phyloP scores from a whole-genome alignment of 2,888 invertebrate genomes.

The Napeogenes sylphis region DNA sequence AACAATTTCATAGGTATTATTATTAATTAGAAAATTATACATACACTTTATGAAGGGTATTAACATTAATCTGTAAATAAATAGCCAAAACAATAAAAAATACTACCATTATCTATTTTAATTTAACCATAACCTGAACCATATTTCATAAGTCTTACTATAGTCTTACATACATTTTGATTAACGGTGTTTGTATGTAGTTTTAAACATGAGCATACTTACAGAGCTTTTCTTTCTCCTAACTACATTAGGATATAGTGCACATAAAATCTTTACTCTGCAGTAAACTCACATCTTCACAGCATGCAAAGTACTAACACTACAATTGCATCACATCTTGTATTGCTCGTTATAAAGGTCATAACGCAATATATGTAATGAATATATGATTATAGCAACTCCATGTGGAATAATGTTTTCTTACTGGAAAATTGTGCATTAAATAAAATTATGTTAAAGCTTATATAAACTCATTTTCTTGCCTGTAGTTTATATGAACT shows the following conservation, averaged over 20 bases:
- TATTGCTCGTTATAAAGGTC: conserved; percentile 14
- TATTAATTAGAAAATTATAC: too few species aligned
- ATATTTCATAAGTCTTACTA: too few species aligned
- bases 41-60: too few species aligned
- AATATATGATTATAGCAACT: conserved; percentile 23
- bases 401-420: conserved; percentile 18
- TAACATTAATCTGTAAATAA: too few species aligned
- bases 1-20: too few species aligned
- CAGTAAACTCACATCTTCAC: conserved; percentile 8
- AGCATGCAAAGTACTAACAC: conserved; percentile 8
- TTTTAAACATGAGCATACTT: neutral
- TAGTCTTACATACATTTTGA: too few species aligned
- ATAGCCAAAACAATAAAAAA: too few species aligned
- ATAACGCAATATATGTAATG: conserved; percentile 18
- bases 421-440: conserved; percentile 9
- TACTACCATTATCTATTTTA: too few species aligned
- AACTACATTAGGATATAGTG: neutral
- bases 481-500: too few species aligned
- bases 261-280: neutral
- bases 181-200: too few species aligned
- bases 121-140: too few species aligned
- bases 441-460: neutral
- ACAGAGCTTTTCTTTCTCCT: neutral
- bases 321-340: conserved; percentile 15
- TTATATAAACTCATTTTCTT: neutral